A percentile compares a stretch with the other conserved stretches of the same genome.
Evolutionary conservation across 2,888 invertebrate species (phyloP).

Genomic region (Cheilosia urbana): DNA sequence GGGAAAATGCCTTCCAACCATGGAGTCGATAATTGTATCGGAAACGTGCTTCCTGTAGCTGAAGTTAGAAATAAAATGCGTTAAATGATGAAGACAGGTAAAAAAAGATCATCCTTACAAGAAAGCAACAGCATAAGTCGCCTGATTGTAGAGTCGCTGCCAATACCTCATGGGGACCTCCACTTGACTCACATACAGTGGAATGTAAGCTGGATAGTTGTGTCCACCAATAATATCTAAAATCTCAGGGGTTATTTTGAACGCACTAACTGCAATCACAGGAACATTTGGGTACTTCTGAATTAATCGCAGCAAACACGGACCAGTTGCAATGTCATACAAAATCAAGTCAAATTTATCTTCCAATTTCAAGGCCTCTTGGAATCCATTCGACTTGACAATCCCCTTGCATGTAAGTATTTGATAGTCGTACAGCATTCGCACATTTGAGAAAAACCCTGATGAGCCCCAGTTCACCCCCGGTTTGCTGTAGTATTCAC

Average conservation of each 20-base stretch:
- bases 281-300: constrained; percentile 79
- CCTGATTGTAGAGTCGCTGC: constrained; percentile 62
- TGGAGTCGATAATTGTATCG: constrained; percentile 24
- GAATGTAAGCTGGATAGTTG: constrained; percentile 76
- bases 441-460: constrained; percentile 29
- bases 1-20: constrained; percentile 41
- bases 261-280: constrained; percentile 77
- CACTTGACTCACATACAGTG: constrained; percentile 47
- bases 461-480: constrained; percentile 1
- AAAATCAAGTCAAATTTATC: constrained; percentile 79
- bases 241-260: constrained; percentile 71
- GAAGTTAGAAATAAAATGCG: not conserved
- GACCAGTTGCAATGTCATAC: constrained; percentile 77
- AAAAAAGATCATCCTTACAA: constrained; percentile 24
- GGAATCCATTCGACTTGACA: constrained; percentile 77
- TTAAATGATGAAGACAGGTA: not conserved
- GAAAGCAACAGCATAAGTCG: constrained; percentile 42
- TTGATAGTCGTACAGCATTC: constrained; percentile 49
- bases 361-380: constrained; percentile 77
- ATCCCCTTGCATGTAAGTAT: constrained; percentile 60
- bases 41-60: constrained; percentile 50
- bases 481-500: constrained; percentile 28
- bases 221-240: constrained; percentile 67
- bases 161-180: constrained; percentile 73
- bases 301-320: constrained; percentile 78